Evolutionary conservation across 2,113 vertebrate genomes (phyloP).

Genomic region (Felis chaus): DNA sequence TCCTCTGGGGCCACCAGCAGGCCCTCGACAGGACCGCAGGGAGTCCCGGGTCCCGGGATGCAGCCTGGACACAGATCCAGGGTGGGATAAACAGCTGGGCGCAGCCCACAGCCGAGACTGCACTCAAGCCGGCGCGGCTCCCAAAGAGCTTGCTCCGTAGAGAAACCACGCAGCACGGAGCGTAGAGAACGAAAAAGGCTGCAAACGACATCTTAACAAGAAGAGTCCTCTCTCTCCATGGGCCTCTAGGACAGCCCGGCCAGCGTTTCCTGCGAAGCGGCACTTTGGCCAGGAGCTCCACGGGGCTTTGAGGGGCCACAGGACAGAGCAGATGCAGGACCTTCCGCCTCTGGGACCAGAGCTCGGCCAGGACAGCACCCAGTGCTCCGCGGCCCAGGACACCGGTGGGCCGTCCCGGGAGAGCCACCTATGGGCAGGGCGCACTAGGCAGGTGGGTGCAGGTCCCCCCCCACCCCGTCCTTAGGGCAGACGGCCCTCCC

Average conservation of each 20-base stretch:
- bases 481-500: neutral
- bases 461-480: neutral
- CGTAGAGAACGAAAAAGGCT: accelerated
- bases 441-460: neutral
- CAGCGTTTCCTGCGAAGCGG: neutral
- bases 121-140: neutral
- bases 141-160: accelerated
- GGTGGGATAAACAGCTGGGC: accelerated
- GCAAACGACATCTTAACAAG: accelerated
- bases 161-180: accelerated
- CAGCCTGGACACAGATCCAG: neutral
- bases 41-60: neutral
- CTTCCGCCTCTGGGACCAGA: neutral
- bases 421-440: neutral
- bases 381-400: neutral
- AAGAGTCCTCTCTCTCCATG: neutral
- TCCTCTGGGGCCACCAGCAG: neutral
- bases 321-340: neutral
- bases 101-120: accelerated
- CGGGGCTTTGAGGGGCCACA: neutral
- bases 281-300: too few relatives aligned
- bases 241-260: neutral
- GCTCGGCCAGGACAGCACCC: neutral
- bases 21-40: accelerated
- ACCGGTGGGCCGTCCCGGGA: neutral